Percentiles rank a stretch among this genome's conserved stretches.
phyloP scores from a whole-genome alignment of 2,888 invertebrate genomes.

The Nephrotoma flavescens region DNA sequence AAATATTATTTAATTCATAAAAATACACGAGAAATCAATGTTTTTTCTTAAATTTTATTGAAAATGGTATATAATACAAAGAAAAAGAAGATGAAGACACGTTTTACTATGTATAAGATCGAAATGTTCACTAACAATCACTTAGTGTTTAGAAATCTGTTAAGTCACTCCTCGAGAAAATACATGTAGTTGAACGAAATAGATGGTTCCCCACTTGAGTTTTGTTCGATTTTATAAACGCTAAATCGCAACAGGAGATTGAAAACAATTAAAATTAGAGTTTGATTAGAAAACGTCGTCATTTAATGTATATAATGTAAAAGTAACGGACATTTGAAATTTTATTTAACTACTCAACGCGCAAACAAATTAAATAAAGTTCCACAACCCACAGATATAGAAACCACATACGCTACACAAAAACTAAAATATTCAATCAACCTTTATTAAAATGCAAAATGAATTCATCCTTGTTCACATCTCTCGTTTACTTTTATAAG shows the following conservation, averaged over 20 bases:
- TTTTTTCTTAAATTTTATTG: not conserved
- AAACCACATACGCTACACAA: not conserved
- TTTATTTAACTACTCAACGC: not conserved
- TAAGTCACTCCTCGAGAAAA: slow-evolving; percentile 12
- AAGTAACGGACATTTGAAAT: not conserved
- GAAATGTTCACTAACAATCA: slow-evolving; percentile 1
- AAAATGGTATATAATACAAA: not conserved
- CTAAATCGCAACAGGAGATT: not conserved
- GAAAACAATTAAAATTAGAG: not conserved
- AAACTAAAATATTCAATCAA: not conserved
- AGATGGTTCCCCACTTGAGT: slow-evolving; percentile 9
- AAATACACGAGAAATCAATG: not conserved
- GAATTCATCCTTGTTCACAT: not conserved
- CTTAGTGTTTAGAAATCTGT: slow-evolving; percentile 15
- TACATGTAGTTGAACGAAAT: not conserved
- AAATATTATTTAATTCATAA: slow-evolving; percentile 2
- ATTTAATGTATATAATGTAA: not conserved
- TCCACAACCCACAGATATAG: not conserved
- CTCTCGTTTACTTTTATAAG: not conserved
- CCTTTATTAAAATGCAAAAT: not conserved
- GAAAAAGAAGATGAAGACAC: not conserved
- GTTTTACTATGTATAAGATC: not conserved
- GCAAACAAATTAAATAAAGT: not conserved
- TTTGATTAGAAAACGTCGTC: not conserved
- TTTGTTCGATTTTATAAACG: not conserved